These are phyloP conservation scores for Manis crassicaudata DNA, from an alignment of 2,797 vertebrate genomes.

Conservation along the genomic window DNA sequence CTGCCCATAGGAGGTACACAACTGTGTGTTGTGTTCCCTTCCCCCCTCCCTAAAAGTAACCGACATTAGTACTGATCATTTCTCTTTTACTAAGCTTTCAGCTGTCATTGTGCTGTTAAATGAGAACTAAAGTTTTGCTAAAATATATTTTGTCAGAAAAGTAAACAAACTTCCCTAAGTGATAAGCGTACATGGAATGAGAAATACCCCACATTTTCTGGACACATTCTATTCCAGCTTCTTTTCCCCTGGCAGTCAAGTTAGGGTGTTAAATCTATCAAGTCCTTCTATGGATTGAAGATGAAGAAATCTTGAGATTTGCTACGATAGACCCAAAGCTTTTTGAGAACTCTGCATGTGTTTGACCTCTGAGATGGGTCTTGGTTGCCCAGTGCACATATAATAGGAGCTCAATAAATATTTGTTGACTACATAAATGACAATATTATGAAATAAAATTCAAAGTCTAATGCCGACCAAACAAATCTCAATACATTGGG, in stretches of 20 bases:
- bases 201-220: neutral
- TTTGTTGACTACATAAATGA: neutral
- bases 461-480: neutral
- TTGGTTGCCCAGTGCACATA: neutral
- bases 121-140: constrained; percentile 19
- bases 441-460: neutral
- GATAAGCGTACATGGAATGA: neutral
- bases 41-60: constrained; percentile 72
- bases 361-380: neutral
- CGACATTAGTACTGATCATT: constrained; percentile 67
- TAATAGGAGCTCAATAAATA: neutral
- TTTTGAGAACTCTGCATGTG: neutral
- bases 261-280: neutral
- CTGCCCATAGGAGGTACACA: neutral
- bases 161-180: neutral
- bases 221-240: neutral
- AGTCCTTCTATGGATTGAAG: neutral
- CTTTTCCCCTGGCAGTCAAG: neutral
- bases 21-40: neutral
- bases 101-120: neutral
- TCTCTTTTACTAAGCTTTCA: constrained; percentile 55
- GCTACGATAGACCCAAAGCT: neutral
- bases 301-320: neutral
- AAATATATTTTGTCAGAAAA: constrained; percentile 15
- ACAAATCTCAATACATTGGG: neutral